Conservation (phyloP, 2,113 vertebrate species). For the Anser brachyrhynchus region DNA sequence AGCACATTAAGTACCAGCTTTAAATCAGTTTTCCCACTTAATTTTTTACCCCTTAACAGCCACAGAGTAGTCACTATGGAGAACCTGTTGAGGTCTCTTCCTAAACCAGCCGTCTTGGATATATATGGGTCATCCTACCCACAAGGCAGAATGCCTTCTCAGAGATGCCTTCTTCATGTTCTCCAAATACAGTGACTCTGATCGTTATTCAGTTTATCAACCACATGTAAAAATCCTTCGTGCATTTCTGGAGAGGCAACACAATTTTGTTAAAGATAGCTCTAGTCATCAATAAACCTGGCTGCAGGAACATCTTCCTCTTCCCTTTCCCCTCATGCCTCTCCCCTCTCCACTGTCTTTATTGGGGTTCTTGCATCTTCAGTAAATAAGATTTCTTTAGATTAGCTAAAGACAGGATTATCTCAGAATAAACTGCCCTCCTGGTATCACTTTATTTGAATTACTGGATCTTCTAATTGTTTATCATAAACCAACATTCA, state of each 20-base stretch:
- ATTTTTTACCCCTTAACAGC: neutral
- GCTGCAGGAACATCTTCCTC: neutral
- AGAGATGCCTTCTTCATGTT: neutral
- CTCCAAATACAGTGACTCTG: rapidly evolving
- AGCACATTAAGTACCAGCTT: neutral
- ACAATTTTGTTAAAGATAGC: neutral
- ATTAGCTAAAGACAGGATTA: constrained; percentile 4
- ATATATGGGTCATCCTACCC: neutral
- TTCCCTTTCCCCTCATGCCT: neutral
- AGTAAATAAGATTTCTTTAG: neutral
- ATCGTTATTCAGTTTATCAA: neutral
- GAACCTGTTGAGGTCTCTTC: neutral
- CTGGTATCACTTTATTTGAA: constrained; percentile 10
- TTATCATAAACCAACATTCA: constrained; percentile 17
- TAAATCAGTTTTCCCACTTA: neutral
- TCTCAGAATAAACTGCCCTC: constrained; percentile 31
- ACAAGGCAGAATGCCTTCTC: neutral
- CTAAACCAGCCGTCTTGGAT: neutral
- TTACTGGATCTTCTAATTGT: constrained; percentile 17
- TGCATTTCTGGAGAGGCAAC: neutral
- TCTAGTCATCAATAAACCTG: neutral
- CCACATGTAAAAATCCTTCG: neutral
- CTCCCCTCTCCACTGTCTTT: neutral
- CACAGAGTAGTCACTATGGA: neutral
- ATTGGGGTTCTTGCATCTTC: neutral